A percentile compares a stretch with the other conserved stretches of the same genome.
These are phyloP conservation scores for Leptinotarsa haldemani DNA, from an alignment of 2,888 invertebrate species.

Conservation along the genomic window DNA sequence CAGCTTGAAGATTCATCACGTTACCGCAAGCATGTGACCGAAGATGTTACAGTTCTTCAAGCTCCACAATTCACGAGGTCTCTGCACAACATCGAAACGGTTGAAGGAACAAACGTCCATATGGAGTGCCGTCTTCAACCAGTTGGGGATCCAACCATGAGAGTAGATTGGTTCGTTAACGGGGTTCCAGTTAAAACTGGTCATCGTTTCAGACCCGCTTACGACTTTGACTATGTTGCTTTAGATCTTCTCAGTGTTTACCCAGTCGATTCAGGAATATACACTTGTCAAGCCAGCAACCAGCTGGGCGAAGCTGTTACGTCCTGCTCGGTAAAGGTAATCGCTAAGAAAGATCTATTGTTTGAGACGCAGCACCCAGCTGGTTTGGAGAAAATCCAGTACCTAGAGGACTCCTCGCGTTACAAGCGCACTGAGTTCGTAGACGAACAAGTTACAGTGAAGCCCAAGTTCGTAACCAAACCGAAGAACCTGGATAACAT, in stretches of 20 bases:
- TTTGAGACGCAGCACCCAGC: slow-evolving; percentile 92
- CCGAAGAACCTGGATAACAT: slow-evolving; percentile 89
- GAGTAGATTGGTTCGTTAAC: slow-evolving; percentile 96
- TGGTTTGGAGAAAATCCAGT: slow-evolving; percentile 91
- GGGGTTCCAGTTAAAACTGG: slow-evolving; percentile 92
- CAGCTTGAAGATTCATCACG: slow-evolving; percentile 85
- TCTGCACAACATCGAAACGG: slow-evolving; percentile 88
- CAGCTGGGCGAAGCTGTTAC: slow-evolving; percentile 94
- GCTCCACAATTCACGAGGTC: slow-evolving; percentile 89
- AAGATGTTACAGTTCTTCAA: slow-evolving; percentile 86
- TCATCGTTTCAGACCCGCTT: slow-evolving; percentile 93
- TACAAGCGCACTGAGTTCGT: slow-evolving; percentile 85
- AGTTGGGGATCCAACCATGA: slow-evolving; percentile 91
- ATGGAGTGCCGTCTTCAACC: slow-evolving; percentile 92
- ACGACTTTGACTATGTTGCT: slow-evolving; percentile 97
- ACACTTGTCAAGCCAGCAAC: slow-evolving; percentile 95
- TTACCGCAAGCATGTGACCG: slow-evolving; percentile 77
- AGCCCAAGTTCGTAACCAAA: slow-evolving; percentile 86
- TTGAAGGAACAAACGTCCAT: slow-evolving; percentile 92
- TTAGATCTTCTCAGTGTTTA: slow-evolving; percentile 95
- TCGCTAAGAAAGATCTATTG: slow-evolving; percentile 88
- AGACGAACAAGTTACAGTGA: slow-evolving; percentile 85
- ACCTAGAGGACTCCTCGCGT: slow-evolving; percentile 87
- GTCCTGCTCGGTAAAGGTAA: slow-evolving; percentile 88
- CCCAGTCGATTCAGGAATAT: slow-evolving; percentile 96